Conservation (phyloP, 2,113 vertebrate genomes). For the Daubentonia madagascariensis region DNA sequence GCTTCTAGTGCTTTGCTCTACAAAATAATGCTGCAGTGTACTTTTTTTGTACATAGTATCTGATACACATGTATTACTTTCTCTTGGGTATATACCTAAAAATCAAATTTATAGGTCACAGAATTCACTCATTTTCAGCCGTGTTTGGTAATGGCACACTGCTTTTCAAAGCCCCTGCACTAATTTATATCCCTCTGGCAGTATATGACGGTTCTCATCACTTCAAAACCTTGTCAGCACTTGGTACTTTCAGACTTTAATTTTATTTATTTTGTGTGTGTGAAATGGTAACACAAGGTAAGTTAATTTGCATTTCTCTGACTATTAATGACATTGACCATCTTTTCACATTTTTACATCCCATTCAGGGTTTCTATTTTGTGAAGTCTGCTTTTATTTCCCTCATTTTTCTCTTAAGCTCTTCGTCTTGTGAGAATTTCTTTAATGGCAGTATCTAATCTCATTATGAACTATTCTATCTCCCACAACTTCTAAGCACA, state of each 20-base stretch:
- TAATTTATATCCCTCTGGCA: neutral
- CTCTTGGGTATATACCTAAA: neutral
- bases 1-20: neutral
- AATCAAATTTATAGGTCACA: neutral
- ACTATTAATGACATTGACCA: neutral
- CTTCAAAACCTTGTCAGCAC: neutral
- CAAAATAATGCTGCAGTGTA: neutral
- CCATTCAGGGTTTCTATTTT: slow-evolving; percentile 10
- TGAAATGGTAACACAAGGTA: neutral
- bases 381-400: neutral
- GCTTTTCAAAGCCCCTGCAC: neutral
- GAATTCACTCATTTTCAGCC: neutral
- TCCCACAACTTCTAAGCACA: neutral
- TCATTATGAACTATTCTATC: neutral
- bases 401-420: neutral
- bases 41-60: neutral
- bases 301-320: neutral
- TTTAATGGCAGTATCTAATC: neutral
- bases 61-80: neutral
- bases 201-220: neutral
- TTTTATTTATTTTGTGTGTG: neutral
- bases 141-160: neutral
- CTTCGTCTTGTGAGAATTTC: neutral
- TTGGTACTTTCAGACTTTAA: slow-evolving; percentile 25
- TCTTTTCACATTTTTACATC: neutral